phyloP scores from a whole-genome alignment of 2,797 vertebrate species.

The Helostoma temminkii region DNA sequence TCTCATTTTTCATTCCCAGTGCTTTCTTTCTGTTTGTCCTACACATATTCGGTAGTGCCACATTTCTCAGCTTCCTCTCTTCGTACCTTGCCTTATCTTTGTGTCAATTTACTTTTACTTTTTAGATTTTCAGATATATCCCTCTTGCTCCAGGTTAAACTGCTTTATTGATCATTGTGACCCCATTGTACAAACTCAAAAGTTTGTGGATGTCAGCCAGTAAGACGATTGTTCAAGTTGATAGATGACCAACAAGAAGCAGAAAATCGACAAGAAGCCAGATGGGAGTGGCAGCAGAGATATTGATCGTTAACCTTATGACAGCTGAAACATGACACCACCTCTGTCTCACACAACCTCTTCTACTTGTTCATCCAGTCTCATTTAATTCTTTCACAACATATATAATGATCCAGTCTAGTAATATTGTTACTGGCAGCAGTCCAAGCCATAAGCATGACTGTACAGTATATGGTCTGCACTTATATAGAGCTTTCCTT shows the following conservation, averaged over 20 bases:
- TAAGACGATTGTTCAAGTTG: conserved; percentile 40
- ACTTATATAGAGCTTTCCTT: too few relatives aligned
- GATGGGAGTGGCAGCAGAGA: conserved; percentile 45
- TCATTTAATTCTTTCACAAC: background rate
- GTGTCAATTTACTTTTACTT: too few relatives aligned
- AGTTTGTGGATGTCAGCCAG: conserved; percentile 40
- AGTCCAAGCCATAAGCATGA: conserved; percentile 7
- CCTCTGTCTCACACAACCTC: conserved; percentile 9
- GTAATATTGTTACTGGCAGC: conserved; percentile 7
- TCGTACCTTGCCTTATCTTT: conserved; percentile 47
- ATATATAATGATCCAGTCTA: background rate
- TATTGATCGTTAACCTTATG: conserved; percentile 61
- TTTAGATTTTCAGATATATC: background rate
- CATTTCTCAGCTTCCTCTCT: conserved; percentile 26
- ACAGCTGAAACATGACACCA: conserved; percentile 56
- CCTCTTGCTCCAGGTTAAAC: background rate
- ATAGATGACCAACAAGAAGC: conserved; percentile 48
- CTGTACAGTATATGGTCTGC: conserved; percentile 10
- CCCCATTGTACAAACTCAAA: conserved; percentile 35
- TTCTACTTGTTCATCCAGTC: conserved; percentile 1
- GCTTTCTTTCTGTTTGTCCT: background rate
- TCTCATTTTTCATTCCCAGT: background rate
- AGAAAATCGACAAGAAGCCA: conserved; percentile 65
- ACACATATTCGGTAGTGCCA: conserved; percentile 21
- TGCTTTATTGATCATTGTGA: conserved; percentile 21